Evolutionary conservation across 2,888 invertebrate species (phyloP).

Genomic region (Polydrusus tereticollis): DNA sequence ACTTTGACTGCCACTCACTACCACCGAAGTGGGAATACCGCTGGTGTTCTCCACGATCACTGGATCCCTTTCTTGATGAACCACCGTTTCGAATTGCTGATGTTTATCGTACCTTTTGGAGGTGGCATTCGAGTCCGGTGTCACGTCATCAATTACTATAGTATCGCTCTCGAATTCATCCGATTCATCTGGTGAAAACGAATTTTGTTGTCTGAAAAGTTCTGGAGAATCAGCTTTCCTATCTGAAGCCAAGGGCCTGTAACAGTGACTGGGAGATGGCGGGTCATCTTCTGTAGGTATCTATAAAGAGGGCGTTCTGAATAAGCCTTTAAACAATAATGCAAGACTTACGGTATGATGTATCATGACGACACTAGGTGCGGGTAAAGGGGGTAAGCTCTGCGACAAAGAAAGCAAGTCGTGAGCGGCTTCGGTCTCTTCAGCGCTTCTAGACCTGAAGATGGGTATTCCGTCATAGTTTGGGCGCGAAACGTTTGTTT

Average conservation of each 20-base stretch:
- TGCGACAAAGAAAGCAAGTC: constrained; percentile 83
- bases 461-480: constrained; percentile 19
- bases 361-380: constrained; percentile 77
- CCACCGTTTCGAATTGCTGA: neutral
- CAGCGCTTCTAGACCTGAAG: constrained; percentile 73
- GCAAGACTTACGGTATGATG: constrained; percentile 67
- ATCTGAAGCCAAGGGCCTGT: constrained; percentile 44
- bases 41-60: constrained; percentile 39
- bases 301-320: constrained; percentile 7
- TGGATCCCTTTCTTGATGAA: constrained; percentile 33
- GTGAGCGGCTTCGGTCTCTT: constrained; percentile 91
- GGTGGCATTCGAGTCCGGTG: neutral
- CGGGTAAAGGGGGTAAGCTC: constrained; percentile 81
- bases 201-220: neutral
- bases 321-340: neutral
- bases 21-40: constrained; percentile 26
- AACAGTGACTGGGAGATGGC: constrained; percentile 57
- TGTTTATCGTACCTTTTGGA: neutral
- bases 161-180: neutral
- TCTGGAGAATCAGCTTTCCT: neutral
- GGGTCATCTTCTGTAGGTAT: constrained; percentile 64
- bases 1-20: constrained; percentile 30
- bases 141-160: neutral
- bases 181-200: neutral
- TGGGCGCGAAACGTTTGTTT: neutral